phyloP scores from a whole-genome alignment of 2,797 vertebrate species.

The Leontopithecus rosalia region DNA sequence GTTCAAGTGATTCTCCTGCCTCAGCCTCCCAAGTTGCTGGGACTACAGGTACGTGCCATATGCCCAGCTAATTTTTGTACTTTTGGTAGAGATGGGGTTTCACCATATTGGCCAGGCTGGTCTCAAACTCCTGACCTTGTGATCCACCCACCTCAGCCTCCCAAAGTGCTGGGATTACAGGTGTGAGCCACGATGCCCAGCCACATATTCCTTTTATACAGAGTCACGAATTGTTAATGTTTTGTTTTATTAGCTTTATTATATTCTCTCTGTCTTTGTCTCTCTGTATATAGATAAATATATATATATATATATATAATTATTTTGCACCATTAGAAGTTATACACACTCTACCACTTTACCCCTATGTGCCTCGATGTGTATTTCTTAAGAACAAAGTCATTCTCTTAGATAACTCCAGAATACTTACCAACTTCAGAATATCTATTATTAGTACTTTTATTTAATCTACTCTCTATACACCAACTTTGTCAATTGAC shows the following conservation, averaged over 20 bases:
- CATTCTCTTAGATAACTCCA: background rate
- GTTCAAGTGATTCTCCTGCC: too few relatives aligned
- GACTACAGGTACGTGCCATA: too few relatives aligned
- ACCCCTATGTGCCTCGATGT: background rate
- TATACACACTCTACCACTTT: background rate
- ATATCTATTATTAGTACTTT: background rate
- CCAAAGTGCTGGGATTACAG: too few relatives aligned
- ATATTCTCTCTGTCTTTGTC: background rate
- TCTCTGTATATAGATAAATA: background rate
- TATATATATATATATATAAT: background rate
- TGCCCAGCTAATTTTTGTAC: too few relatives aligned
- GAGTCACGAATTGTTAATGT: background rate
- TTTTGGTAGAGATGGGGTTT: too few relatives aligned
- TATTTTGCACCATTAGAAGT: background rate
- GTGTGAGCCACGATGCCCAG: too few relatives aligned
- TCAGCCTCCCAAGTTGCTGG: too few relatives aligned
- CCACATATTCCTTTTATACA: background rate
- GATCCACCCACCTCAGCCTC: too few relatives aligned
- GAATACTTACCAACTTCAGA: conserved; percentile 14
- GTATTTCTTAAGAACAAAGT: conserved; percentile 11
- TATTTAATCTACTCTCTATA: background rate
- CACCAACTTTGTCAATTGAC: background rate
- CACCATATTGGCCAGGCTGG: too few relatives aligned
- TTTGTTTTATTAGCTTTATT: background rate
- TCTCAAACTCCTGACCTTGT: too few relatives aligned